Evolutionary conservation across 1,140 invertebrate genomes (phyloP), one percentile per base, ranked within the genome.

Genomic region (Zaprionus gabonicus): DNA sequence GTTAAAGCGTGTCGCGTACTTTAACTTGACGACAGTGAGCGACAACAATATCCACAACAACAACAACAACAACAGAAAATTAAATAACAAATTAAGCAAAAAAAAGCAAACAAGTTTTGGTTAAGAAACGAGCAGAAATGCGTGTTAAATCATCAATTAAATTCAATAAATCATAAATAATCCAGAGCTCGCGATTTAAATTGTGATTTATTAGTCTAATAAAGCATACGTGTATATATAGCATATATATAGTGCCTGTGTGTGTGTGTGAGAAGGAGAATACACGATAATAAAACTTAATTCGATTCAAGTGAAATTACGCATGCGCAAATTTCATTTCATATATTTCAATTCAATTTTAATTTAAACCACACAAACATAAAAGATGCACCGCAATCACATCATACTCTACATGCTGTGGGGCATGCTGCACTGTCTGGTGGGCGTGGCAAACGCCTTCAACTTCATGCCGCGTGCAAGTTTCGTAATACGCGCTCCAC

Each of bases 81-180:
- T 67, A 23, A 56, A 41, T 31, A 36, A 41, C 46, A 62, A 51
- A 67, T 41, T 57, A 34, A 31, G 20, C 31, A 73, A 53, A 28
- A 41, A 41, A 55, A 51, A 4, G 4, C 49, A 67, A 67, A 68
- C 70, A 63, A 79, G 80, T 83, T 81, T 83, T 20, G 10, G 49
- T 25, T 23, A 57, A 31, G 53, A 56, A 17, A 34, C 17, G 65
- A 23, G 38, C n/a, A 60, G 34, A 70, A 67, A 64, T 59, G 68
- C 58, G 75, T 67, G 65, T 62, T 38, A 80, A 75, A 71, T 64
- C 78, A 17, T 69, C 74, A 83, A 88, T 87, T 87, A 72, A 66
- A 78, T 84, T 78, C 70, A 87, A 81, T 88, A 78, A 83, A 84
- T 81, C 78, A 78, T 76, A 88, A 86, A 80, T 72, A 81, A 79